Percentiles rank a stretch among this genome's conserved stretches.
Evolutionary conservation across 2,113 vertebrate species (phyloP).

Genomic region (Crotalus viridis): DNA sequence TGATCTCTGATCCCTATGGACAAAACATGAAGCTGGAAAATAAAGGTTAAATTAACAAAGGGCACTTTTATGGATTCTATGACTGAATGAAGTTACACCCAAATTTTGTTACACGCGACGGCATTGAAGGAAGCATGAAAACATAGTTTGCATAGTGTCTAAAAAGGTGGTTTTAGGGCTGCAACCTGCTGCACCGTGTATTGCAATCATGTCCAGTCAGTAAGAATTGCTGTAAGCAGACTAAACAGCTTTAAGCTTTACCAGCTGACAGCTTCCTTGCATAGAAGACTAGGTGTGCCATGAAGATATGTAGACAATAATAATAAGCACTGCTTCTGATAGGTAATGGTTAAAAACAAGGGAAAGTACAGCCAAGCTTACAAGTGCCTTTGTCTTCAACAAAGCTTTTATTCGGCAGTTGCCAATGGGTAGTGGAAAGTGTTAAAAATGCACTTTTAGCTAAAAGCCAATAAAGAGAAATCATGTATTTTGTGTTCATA

Average conservation of each 20-base stretch:
- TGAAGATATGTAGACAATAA: not conserved
- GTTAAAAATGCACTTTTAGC: not conserved
- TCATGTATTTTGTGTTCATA: not conserved
- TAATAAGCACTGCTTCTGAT: not conserved
- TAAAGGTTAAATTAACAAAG: not conserved
- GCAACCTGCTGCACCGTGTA: conserved; percentile 1
- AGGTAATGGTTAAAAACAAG: not conserved
- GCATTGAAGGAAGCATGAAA: not conserved
- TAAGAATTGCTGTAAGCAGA: not conserved
- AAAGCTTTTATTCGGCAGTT: not conserved
- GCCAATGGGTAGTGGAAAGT: not conserved
- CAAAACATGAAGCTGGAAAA: not conserved
- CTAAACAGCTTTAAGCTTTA: conserved; percentile 4
- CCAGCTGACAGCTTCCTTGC: not conserved
- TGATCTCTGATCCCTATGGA: not conserved
- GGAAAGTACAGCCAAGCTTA: not conserved
- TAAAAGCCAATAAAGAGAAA: not conserved
- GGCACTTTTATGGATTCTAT: not conserved
- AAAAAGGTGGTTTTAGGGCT: not conserved
- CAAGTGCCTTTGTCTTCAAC: not conserved
- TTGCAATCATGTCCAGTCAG: not conserved
- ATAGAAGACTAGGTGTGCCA: not conserved
- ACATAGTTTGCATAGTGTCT: not conserved
- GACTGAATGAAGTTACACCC: not conserved
- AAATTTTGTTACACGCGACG: not conserved